phyloP scores from a whole-genome alignment of 1,140 invertebrate species.

The Agrypnia vestita region DNA sequence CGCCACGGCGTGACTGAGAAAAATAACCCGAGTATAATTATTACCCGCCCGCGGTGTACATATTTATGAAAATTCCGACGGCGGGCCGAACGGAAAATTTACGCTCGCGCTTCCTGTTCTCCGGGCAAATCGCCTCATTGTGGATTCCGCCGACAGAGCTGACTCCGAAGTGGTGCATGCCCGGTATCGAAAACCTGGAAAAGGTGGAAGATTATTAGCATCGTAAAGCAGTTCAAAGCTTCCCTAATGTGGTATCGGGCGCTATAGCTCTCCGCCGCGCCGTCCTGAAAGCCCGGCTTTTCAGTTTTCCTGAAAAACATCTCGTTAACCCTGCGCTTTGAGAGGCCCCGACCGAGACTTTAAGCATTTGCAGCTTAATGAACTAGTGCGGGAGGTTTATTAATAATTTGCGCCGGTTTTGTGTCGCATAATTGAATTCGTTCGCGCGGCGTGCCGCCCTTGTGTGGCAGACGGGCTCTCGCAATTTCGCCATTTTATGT shows the following conservation, averaged over 20 bases:
- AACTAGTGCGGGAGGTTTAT: constrained; percentile 32
- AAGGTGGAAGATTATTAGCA: constrained; percentile 34
- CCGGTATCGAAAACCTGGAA: constrained; percentile 22
- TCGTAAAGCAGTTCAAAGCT: constrained; percentile 42
- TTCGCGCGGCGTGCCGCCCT: not conserved
- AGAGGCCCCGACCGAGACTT: constrained; percentile 8
- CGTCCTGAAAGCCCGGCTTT: not conserved
- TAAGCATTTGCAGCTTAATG: constrained; percentile 38
- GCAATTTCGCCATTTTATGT: constrained; percentile 15
- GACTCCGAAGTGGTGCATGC: not conserved
- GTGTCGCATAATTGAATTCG: constrained; percentile 37
- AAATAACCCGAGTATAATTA: constrained; percentile 9
- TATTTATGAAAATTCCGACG: constrained; percentile 22
- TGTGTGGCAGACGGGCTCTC: not conserved
- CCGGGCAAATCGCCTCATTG: not conserved
- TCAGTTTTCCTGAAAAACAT: constrained; percentile 3
- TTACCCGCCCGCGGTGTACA: not conserved
- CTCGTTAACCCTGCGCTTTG: constrained; percentile 39
- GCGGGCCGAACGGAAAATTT: constrained; percentile 6
- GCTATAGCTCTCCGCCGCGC: not conserved
- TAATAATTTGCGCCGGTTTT: constrained; percentile 38
- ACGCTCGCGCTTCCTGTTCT: not conserved
- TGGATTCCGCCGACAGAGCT: not conserved
- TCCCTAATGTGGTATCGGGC: constrained; percentile 42
- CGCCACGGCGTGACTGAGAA: not conserved